Conservation (phyloP, 2,797 vertebrate genomes). For the Coregonus sp. region DNA sequence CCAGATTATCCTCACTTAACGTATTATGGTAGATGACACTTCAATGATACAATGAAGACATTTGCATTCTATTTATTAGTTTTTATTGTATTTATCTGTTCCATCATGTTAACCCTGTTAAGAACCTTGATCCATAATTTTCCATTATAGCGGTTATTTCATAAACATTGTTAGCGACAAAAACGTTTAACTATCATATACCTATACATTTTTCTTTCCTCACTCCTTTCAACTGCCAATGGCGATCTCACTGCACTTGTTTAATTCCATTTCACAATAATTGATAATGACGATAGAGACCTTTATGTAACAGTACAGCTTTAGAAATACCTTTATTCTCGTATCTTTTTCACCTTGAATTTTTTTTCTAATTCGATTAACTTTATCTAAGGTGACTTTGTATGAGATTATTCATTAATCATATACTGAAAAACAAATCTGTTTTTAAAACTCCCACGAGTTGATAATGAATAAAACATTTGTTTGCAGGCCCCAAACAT, state of each 20-base stretch:
- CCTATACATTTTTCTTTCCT: not conserved
- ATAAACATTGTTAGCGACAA: not conserved
- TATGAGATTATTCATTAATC: slow-evolving; percentile 27
- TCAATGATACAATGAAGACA: no score
- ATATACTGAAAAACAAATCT: slow-evolving; percentile 11
- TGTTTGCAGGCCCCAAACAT: slow-evolving; percentile 65
- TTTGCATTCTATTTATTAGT: no score
- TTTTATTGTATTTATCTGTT: not conserved
- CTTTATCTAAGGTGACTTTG: slow-evolving; percentile 44
- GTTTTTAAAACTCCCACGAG: slow-evolving; percentile 33
- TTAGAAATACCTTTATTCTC: slow-evolving; percentile 35
- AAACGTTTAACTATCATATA: not conserved
- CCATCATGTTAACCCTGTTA: not conserved
- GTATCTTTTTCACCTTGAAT: slow-evolving; percentile 39
- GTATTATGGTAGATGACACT: no score
- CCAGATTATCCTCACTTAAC: no score
- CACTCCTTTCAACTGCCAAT: not conserved
- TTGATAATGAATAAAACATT: slow-evolving; percentile 75
- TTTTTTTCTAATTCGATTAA: slow-evolving; percentile 50
- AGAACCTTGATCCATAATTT: not conserved
- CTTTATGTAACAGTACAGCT: not conserved
- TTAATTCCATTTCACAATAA: not conserved
- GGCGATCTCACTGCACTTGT: not conserved
- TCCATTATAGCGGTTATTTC: not conserved
- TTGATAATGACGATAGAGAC: no score